Conservation (phyloP, 2,113 vertebrate genomes). For the Phalacrocorax carbo region DNA sequence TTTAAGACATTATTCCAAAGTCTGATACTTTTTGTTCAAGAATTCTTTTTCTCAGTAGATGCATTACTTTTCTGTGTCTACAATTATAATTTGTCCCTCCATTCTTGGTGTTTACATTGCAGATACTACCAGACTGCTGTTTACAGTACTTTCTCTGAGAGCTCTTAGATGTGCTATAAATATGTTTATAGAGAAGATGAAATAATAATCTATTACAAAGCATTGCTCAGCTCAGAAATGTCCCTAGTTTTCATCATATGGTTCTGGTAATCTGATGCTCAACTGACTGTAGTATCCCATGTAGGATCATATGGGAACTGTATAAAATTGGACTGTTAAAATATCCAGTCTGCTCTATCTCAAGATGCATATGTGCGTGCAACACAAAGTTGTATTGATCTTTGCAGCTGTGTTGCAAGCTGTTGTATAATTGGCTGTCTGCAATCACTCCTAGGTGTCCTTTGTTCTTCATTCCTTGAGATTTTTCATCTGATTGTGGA, state of each 20-base stretch:
- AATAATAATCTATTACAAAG: background rate
- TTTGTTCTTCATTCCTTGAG: constrained; percentile 16
- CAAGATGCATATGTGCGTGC: background rate
- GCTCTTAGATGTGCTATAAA: background rate
- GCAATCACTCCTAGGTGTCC: background rate
- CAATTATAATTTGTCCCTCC: background rate
- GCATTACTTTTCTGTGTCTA: background rate
- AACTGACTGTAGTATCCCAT: background rate
- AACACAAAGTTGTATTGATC: background rate
- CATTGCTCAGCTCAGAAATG: background rate
- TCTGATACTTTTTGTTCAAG: background rate
- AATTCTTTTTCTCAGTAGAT: background rate
- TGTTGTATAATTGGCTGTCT: background rate
- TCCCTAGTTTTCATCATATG: background rate
- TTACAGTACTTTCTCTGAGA: background rate
- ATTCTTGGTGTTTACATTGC: background rate
- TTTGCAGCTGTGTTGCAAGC: constrained; percentile 12
- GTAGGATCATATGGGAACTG: background rate
- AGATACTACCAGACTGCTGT: background rate
- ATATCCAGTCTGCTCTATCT: background rate
- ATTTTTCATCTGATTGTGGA: background rate
- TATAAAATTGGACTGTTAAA: background rate
- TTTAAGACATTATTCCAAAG: background rate
- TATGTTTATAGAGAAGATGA: background rate
- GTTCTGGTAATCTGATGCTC: background rate